These are phyloP conservation scores for Lepeophtheirus salmonis DNA, from an alignment of 1,140 invertebrate genomes.

Conservation along the genomic window DNA sequence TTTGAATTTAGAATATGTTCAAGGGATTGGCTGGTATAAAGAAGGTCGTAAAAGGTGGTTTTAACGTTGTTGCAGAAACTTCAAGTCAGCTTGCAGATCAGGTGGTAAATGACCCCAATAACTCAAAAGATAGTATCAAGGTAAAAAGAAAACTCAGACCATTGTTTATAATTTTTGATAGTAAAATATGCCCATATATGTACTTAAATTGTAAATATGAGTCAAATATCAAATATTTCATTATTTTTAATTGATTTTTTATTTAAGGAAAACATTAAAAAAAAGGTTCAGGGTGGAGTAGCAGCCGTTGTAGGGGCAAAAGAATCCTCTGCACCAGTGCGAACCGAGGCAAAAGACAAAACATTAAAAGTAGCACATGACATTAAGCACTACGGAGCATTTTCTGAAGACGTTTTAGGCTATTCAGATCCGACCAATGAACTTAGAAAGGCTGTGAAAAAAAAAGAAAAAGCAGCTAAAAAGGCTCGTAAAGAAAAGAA, in stretches of 20 bases:
- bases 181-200: background rate
- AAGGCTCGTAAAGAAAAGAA: constrained; percentile 18
- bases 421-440: constrained; percentile 14
- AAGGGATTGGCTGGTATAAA: constrained; percentile 16
- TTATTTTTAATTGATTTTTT: background rate
- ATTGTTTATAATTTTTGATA: background rate
- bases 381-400: constrained; percentile 18
- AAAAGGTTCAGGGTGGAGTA: background rate
- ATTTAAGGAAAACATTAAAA: constrained; percentile 1
- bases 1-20: constrained; percentile 17
- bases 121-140: background rate
- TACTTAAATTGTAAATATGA: background rate
- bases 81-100: constrained; percentile 5
- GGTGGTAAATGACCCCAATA: background rate
- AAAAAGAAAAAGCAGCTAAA: constrained; percentile 18
- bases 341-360: constrained; percentile 8
- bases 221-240: background rate
- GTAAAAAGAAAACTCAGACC: background rate
- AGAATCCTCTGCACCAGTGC: background rate
- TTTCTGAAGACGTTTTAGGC: constrained; percentile 13
- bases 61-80: constrained; percentile 14
- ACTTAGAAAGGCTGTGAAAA: constrained; percentile 16
- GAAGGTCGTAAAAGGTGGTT: constrained; percentile 18
- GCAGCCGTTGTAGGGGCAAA: background rate
- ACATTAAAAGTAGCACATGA: constrained; percentile 7